Evolutionary conservation across 2,888 invertebrate species (phyloP).

Genomic region (Cryptops parisi): DNA sequence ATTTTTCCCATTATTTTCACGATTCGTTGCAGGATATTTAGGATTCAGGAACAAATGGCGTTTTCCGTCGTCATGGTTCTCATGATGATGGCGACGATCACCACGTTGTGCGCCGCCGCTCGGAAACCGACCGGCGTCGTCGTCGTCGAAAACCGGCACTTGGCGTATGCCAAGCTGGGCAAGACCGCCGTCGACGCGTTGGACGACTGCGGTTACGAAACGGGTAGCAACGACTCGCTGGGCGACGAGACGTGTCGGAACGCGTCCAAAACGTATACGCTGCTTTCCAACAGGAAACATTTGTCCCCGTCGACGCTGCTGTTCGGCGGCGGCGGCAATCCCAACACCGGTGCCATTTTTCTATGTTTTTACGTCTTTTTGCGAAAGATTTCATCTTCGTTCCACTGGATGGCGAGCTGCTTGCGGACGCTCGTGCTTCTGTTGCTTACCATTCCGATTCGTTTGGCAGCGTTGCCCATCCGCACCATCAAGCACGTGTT

Average conservation of each 20-base stretch:
- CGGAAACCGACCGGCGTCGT: slow-evolving; percentile 7
- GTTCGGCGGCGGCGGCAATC: not conserved
- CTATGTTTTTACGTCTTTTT: not conserved
- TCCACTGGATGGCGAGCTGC: too few species aligned
- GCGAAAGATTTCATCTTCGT: not conserved
- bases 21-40: slow-evolving; percentile 8
- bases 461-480: not conserved
- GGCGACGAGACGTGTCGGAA: not conserved
- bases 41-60: slow-evolving; percentile 24
- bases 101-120: slow-evolving; percentile 24
- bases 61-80: slow-evolving; percentile 24
- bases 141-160: not conserved
- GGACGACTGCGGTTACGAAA: slow-evolving; percentile 27
- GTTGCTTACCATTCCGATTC: not conserved
- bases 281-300: not conserved
- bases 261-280: not conserved
- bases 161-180: not conserved
- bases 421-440: not conserved
- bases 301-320: not conserved
- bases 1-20: not conserved
- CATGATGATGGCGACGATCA: slow-evolving; percentile 21
- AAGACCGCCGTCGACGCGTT: not conserved
- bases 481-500: not conserved
- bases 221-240: slow-evolving; percentile 21
- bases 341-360: not conserved